Percentiles rank a stretch among this genome's conserved stretches.
Evolutionary conservation across 2,797 vertebrate species (phyloP).

Genomic region (Clarias laeviceps): DNA sequence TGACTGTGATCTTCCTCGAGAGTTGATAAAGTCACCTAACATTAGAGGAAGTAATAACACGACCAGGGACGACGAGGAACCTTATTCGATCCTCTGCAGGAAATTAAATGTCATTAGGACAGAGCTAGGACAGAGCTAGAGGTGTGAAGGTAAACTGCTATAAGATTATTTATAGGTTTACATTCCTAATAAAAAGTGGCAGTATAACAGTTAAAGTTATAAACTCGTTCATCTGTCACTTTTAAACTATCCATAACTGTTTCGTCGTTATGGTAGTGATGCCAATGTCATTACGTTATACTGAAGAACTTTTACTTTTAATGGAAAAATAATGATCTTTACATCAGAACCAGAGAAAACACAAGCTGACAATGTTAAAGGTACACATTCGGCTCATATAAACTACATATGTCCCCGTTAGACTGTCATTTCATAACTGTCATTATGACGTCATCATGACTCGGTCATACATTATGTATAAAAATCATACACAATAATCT

Average conservation of each 20-base stretch:
- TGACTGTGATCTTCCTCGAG: background rate
- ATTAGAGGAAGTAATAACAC: background rate
- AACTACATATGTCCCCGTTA: background rate
- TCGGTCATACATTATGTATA: background rate
- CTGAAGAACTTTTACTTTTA: no score
- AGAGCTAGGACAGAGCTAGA: background rate
- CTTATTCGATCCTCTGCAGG: background rate
- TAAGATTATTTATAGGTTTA: no score
- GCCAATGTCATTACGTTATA: background rate
- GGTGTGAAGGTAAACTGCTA: background rate
- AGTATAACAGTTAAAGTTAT: background rate
- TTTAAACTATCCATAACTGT: background rate
- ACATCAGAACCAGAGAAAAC: background rate
- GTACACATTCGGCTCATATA: background rate
- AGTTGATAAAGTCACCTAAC: conserved; percentile 21
- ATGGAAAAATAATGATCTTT: background rate
- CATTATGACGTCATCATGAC: background rate
- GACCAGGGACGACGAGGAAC: background rate
- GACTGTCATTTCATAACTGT: background rate
- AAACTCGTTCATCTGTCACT: background rate
- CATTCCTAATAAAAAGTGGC: background rate
- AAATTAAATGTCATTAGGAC: background rate
- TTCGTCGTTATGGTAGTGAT: background rate
- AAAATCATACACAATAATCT: background rate
- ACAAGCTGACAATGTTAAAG: background rate